Percentiles rank a stretch among this genome's conserved stretches.
These are phyloP conservation scores for Macropus fuliginosus DNA, from an alignment of 2,797 vertebrate species.

Conservation along the genomic window DNA sequence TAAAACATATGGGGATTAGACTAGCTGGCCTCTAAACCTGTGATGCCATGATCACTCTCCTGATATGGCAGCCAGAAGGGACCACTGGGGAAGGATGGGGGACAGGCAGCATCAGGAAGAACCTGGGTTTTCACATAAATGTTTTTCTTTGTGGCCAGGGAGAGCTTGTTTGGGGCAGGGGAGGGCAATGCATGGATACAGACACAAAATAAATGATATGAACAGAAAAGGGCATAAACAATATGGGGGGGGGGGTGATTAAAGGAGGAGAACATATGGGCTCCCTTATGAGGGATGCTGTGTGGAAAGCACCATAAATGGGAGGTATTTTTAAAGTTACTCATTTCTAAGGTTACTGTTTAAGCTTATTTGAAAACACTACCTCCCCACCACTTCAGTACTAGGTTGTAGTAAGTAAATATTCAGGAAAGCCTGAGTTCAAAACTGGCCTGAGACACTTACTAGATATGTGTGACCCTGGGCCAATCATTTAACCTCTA, in stretches of 20 bases:
- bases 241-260: background rate
- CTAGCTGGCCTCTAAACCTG: background rate
- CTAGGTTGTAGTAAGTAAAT: background rate
- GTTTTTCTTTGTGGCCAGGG: background rate
- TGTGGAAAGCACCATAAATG: background rate
- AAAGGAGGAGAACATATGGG: background rate
- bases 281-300: background rate
- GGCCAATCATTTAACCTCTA: background rate
- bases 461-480: background rate
- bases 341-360: background rate
- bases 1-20: background rate
- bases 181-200: background rate
- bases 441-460: conserved; percentile 31
- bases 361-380: background rate
- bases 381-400: no score
- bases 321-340: background rate
- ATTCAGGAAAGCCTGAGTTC: background rate
- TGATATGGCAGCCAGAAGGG: background rate
- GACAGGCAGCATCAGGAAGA: background rate
- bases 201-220: no score
- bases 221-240: background rate
- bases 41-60: no score
- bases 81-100: background rate
- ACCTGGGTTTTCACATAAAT: background rate
- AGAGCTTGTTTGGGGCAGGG: background rate